These are phyloP conservation scores for Pammene aurita DNA, from an alignment of 2,888 invertebrate genomes.

Conservation along the genomic window DNA sequence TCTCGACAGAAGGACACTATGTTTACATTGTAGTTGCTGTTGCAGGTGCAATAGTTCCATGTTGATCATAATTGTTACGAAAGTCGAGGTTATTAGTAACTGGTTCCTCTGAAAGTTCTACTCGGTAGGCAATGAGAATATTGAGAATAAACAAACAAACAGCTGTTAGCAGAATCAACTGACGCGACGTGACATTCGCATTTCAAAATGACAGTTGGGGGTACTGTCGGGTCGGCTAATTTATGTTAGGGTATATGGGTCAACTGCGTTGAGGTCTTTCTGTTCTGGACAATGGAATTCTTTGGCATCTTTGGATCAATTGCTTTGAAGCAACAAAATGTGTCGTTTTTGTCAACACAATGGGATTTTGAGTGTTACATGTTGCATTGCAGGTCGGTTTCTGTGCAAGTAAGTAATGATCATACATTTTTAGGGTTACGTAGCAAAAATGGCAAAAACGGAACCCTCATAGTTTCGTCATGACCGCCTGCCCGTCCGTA, in stretches of 20 bases:
- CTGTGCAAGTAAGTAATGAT: no score
- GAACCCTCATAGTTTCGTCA: no score
- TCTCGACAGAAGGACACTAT: no score
- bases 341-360: neutral
- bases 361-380: neutral
- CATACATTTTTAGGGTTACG: no score
- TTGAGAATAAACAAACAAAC: neutral
- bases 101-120: no score
- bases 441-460: no score
- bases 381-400: neutral
- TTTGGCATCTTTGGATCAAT: neutral
- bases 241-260: conserved; percentile 8
- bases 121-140: no score
- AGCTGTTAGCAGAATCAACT: conserved; percentile 4
- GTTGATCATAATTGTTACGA: no score
- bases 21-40: no score
- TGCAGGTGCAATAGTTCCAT: no score
- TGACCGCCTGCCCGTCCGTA: no score
- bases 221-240: neutral
- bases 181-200: conserved; percentile 1
- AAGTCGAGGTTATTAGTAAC: no score
- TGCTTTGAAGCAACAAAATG: neutral
- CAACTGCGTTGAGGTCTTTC: neutral
- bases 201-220: conserved; percentile 20
- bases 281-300: conserved; percentile 3